These are phyloP conservation scores for Aspidiotus rigidus DNA, from an alignment of 2,888 invertebrate species.

Conservation along the genomic window DNA sequence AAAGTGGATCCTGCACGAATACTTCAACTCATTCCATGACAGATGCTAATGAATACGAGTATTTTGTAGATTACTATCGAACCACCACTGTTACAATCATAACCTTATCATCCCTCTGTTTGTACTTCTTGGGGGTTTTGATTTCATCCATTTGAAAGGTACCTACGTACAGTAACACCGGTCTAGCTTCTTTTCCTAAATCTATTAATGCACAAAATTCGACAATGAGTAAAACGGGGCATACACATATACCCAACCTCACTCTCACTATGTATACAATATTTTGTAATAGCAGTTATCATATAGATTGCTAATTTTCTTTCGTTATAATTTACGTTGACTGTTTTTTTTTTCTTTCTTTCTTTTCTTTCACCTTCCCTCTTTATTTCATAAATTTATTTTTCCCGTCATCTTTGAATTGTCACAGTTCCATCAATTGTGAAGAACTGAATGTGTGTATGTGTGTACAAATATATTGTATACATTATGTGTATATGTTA, in stretches of 20 bases:
- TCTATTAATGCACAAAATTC: not conserved
- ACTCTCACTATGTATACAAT: constrained; percentile 7
- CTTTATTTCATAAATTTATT: not conserved
- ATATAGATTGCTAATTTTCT: constrained; percentile 32
- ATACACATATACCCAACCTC: not conserved
- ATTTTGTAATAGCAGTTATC: constrained; percentile 32
- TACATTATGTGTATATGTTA: too few relatives aligned
- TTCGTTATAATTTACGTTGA: constrained; percentile 15
- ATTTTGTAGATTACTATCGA: too few relatives aligned
- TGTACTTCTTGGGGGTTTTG: constrained; percentile 4
- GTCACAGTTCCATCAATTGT: constrained; percentile 23
- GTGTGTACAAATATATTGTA: too few relatives aligned
- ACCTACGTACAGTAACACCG: constrained; percentile 24
- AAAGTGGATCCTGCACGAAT: too few relatives aligned
- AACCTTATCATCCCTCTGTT: constrained; percentile 10
- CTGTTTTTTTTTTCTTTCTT: not conserved
- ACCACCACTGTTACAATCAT: too few relatives aligned
- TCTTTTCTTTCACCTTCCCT: not conserved
- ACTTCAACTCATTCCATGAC: too few relatives aligned
- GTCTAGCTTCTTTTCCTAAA: constrained; percentile 6
- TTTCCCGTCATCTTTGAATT: not conserved
- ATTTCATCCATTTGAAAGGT: constrained; percentile 21
- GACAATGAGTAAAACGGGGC: constrained; percentile 26
- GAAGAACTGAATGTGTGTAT: too few relatives aligned
- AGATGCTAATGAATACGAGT: too few relatives aligned